Percentiles rank a stretch among this genome's conserved stretches.
Conservation (phyloP, 2,888 invertebrate genomes). For the Oxystoma pomonae region DNA sequence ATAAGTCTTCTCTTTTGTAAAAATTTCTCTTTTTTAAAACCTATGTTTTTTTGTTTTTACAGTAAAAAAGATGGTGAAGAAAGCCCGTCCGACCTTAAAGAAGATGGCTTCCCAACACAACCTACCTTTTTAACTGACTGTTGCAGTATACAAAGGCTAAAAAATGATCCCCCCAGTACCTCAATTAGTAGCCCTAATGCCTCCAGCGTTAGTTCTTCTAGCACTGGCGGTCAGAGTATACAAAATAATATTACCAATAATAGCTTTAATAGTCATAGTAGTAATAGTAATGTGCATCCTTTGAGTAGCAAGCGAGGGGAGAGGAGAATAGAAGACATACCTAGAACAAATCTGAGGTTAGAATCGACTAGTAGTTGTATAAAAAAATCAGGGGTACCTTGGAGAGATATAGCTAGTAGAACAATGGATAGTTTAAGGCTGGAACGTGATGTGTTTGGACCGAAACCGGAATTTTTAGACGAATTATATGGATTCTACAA, state of each 20-base stretch:
- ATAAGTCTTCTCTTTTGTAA: too few relatives aligned
- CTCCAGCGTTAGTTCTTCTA: background rate
- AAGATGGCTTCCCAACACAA: background rate
- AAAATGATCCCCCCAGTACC: slow-evolving; percentile 29
- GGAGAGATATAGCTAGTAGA: background rate
- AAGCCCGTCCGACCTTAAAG: background rate
- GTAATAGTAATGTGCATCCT: too few relatives aligned
- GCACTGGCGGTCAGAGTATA: background rate
- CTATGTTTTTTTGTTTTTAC: too few relatives aligned
- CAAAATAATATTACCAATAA: background rate
- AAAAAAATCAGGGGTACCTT: background rate
- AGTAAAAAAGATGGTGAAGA: background rate
- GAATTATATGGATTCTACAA: slow-evolving; percentile 38
- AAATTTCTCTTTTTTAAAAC: too few relatives aligned
- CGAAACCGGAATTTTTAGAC: slow-evolving; percentile 30
- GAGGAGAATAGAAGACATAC: background rate
- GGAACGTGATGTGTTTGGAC: slow-evolving; percentile 6
- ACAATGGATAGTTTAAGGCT: background rate
- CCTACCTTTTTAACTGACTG: slow-evolving; percentile 19
- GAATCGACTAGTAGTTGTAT: slow-evolving; percentile 6
- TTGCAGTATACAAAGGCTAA: slow-evolving; percentile 35
- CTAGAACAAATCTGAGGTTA: background rate
- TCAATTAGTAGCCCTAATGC: background rate
- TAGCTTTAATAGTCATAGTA: too few relatives aligned
- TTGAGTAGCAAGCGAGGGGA: background rate